A percentile compares a stretch with the other conserved stretches of the same genome.
phyloP scores from a whole-genome alignment of 1,140 invertebrate species.

The Cotesia typhae region DNA sequence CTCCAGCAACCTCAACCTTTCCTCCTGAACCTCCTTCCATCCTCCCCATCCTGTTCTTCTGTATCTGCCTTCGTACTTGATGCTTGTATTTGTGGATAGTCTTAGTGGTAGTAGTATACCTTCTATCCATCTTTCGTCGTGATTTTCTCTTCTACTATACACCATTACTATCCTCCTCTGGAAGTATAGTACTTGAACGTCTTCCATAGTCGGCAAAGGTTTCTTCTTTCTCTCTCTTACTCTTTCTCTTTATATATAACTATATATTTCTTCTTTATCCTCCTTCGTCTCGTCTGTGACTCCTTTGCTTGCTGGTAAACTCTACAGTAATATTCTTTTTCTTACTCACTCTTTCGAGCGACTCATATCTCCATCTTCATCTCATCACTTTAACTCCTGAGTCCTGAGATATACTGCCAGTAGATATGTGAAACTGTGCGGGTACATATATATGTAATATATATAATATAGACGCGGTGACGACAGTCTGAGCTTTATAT shows the following conservation, averaged over 20 bases:
- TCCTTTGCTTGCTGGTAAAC: too few species aligned
- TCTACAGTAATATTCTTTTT: too few species aligned
- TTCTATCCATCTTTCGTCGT: slow-evolving; percentile 16
- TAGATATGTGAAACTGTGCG: too few species aligned
- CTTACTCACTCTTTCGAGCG: too few species aligned
- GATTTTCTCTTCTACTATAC: slow-evolving; percentile 18
- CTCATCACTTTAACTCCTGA: slow-evolving; percentile 2
- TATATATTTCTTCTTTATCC: background rate
- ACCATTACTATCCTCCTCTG: background rate
- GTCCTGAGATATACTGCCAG: background rate
- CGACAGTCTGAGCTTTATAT: too few species aligned
- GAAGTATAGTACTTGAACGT: slow-evolving; percentile 11
- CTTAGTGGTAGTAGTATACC: background rate
- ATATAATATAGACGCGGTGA: too few species aligned
- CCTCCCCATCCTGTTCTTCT: background rate
- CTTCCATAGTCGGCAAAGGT: slow-evolving; percentile 14
- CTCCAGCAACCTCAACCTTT: slow-evolving; percentile 16
- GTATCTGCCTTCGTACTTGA: too few species aligned
- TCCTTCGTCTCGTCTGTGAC: too few species aligned
- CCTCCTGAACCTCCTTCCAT: background rate
- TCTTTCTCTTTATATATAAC: too few species aligned
- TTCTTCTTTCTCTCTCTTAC: slow-evolving; percentile 1
- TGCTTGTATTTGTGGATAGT: too few species aligned
- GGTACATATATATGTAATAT: too few species aligned
- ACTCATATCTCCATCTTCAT: background rate